Evolutionary conservation across 1,140 invertebrate genomes (phyloP), one percentile per base, ranked within the genome.

Genomic region (Dufourea novaeangliae): DNA sequence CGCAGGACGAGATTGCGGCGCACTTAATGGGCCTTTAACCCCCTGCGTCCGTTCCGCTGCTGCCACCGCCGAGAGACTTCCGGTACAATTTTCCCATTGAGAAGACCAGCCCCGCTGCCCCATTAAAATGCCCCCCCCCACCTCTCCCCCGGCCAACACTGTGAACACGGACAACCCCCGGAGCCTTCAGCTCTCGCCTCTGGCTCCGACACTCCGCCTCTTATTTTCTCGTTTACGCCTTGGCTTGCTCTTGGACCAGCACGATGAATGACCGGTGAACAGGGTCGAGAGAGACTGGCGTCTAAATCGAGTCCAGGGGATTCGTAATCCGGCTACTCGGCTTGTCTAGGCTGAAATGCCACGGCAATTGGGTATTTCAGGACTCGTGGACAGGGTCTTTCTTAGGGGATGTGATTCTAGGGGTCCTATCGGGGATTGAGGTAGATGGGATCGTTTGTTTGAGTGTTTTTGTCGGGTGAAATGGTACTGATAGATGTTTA

Each of bases 21-120:
- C 75, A 83, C 82, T 88, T 87, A 88, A 88, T 87, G 87, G 87
- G 85, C 82, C 86, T 87, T 88, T 87, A 88, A 88, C 83, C 85
- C n/a, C 75, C 79, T 75, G 76, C 50, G 66, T 59, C 61, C 66
- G 63, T 50, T 68, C 70, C 50, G 46, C 57, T 41, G 52, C 71
- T 67, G 54, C 34, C 56, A 59, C 76, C 68, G 46, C 62, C 52
- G 56, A 56, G 59, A 86, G 86, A 88, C 86, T 88, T 88, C 87
- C 87, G 87, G 85, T 86, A 88, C 83, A 86, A 88, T 88, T 88
- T 88, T 88, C 85, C 83, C 82, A 88, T 88, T 88, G 79, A 84
- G 69, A 25, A 68, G 56, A 79, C 17, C 64, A 76, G 68, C 67
- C 79, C 74, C 74, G 80, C 62, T 80, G 77, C 66, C 77, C 76